Evolutionary conservation across 2,797 vertebrate genomes (phyloP).

Genomic region (Aphelocoma californica): DNA sequence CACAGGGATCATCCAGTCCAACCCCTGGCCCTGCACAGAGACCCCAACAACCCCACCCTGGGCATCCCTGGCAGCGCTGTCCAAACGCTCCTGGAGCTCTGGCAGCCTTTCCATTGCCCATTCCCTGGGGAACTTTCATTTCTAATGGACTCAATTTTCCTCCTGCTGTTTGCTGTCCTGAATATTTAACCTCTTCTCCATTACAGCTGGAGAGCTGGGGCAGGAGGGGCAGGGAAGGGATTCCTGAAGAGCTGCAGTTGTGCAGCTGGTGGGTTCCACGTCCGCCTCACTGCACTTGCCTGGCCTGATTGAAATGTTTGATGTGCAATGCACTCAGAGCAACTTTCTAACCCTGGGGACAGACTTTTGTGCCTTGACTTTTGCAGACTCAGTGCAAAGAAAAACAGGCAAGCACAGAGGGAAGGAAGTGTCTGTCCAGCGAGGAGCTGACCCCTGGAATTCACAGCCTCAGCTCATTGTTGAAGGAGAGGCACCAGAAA

Average conservation of each 20-base stretch:
- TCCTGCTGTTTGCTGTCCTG: not conserved
- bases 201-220: not conserved
- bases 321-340: not conserved
- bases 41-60: not conserved
- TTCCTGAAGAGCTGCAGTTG: not conserved
- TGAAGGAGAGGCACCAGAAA: not conserved
- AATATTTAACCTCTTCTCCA: not conserved
- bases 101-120: not conserved
- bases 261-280: not conserved
- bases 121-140: not conserved
- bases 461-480: fast-evolving
- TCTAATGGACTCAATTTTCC: not conserved
- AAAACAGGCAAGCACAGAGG: not conserved
- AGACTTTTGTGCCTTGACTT: not conserved
- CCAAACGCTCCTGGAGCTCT: not conserved
- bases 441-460: not conserved
- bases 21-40: not conserved
- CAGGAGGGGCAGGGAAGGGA: not conserved
- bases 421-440: not conserved
- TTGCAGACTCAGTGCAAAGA: not conserved
- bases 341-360: not conserved
- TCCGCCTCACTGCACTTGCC: not conserved
- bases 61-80: not conserved
- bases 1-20: fast-evolving
- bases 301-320: not conserved